These are phyloP conservation scores for Chauna torquata DNA, from an alignment of 2,113 vertebrate genomes.

Conservation along the genomic window DNA sequence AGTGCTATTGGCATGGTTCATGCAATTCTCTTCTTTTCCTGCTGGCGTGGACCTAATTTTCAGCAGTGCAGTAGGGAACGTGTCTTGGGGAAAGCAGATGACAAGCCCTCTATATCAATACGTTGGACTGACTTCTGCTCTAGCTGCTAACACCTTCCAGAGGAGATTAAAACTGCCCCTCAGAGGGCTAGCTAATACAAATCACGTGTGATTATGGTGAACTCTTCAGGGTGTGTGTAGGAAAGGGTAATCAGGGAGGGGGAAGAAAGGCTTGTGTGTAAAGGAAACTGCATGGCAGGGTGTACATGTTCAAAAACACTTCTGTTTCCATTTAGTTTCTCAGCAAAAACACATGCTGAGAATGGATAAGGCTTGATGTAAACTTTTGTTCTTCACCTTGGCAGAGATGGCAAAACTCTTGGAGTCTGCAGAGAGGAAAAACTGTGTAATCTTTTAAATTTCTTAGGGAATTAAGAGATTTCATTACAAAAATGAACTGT, in stretches of 20 bases:
- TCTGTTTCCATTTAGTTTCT: neutral
- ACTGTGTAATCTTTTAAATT: neutral
- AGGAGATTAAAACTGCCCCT: neutral
- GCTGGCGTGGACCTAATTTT: neutral
- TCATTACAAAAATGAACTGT: neutral
- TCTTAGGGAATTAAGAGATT: neutral
- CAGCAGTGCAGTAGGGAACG: neutral
- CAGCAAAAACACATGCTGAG: neutral
- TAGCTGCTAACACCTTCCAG: neutral
- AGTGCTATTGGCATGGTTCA: neutral
- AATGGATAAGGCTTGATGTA: neutral
- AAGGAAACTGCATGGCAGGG: neutral
- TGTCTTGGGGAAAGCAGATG: neutral
- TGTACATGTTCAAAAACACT: neutral
- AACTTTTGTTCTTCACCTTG: neutral
- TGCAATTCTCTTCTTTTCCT: neutral
- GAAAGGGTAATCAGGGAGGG: neutral
- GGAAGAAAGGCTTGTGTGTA: neutral
- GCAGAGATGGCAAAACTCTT: neutral
- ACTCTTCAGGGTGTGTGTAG: neutral
- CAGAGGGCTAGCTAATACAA: neutral
- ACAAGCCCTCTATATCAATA: neutral
- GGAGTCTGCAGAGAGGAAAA: neutral
- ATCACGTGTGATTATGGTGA: accelerated
- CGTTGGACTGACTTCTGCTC: neutral